Evolutionary conservation across 2,113 vertebrate genomes (phyloP).

Genomic region (Chitala chitala): DNA sequence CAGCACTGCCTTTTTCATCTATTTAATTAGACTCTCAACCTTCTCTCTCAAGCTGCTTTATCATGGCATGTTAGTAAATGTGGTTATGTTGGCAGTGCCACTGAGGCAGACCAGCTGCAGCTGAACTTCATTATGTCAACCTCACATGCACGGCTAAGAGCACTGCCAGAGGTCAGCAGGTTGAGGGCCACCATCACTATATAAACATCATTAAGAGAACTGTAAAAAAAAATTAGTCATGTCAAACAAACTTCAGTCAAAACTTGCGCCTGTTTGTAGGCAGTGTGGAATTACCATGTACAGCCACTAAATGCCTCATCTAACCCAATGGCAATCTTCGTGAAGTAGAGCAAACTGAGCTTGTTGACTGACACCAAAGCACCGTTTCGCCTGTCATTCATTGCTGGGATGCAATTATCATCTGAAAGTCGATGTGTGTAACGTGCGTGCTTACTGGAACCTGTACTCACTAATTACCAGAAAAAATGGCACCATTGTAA

Average conservation of each 20-base stretch:
- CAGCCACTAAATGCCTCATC: background rate
- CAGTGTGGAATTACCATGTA: background rate
- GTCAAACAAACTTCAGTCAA: background rate
- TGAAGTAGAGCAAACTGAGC: too few relatives aligned
- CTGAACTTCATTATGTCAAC: background rate
- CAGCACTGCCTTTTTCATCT: too few relatives aligned
- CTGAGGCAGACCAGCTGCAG: background rate
- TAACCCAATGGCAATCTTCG: background rate
- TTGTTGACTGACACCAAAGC: too few relatives aligned
- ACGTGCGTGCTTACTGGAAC: too few relatives aligned
- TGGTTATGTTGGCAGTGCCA: slow-evolving; percentile 13
- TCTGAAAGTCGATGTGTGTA: too few relatives aligned
- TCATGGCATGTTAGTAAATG: background rate
- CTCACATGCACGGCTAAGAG: background rate
- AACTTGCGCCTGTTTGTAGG: background rate
- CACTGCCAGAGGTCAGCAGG: background rate
- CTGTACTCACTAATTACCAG: too few relatives aligned
- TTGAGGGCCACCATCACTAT: background rate
- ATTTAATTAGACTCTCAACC: too few relatives aligned
- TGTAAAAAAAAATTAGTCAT: background rate
- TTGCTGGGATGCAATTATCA: too few relatives aligned
- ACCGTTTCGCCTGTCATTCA: too few relatives aligned
- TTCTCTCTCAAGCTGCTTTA: too few relatives aligned
- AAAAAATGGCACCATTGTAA: too few relatives aligned
- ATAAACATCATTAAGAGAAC: background rate